phyloP scores from a whole-genome alignment of 2,888 invertebrate species.

The Morpho deidamia region DNA sequence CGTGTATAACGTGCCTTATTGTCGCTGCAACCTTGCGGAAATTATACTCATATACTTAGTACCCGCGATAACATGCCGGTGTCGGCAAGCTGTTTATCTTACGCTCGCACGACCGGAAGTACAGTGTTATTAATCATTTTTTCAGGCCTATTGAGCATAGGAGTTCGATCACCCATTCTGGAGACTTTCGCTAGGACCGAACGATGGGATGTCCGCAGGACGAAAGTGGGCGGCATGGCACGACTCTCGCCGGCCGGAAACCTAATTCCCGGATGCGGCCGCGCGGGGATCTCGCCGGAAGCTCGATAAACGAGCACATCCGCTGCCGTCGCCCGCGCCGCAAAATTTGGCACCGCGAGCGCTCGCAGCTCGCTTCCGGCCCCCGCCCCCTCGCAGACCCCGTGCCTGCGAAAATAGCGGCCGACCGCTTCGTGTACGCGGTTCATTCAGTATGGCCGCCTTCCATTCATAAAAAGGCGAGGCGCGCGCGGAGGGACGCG shows the following conservation, averaged over 20 bases:
- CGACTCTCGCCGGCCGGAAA: conserved; percentile 74
- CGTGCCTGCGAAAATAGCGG: conserved; percentile 75
- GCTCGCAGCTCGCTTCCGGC: conserved; percentile 75
- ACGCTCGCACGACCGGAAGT: background rate
- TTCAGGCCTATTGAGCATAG: background rate
- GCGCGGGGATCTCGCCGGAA: conserved; percentile 77
- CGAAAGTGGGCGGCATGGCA: conserved; percentile 70
- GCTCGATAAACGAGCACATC: conserved; percentile 77
- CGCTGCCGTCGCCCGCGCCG: conserved; percentile 76
- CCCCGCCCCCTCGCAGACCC: conserved; percentile 65
- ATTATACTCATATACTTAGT: conserved; percentile 34
- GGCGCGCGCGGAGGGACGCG: conserved; percentile 66
- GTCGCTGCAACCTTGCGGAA: conserved; percentile 74
- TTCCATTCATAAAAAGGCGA: conserved; percentile 85
- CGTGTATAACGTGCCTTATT: conserved; percentile 69
- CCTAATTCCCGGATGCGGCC: conserved; percentile 77
- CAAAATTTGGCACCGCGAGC: conserved; percentile 77
- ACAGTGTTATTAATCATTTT: background rate
- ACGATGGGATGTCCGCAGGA: conserved; percentile 46
- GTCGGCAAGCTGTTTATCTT: conserved; percentile 10
- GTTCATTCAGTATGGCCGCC: conserved; percentile 86
- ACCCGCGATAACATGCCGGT: conserved; percentile 54
- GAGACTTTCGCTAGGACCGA: conserved; percentile 25
- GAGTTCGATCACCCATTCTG: no score
- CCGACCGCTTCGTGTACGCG: conserved; percentile 79